A percentile compares a stretch with the other conserved stretches of the same genome.
Evolutionary conservation across 1,140 invertebrate species (phyloP).

Genomic region (Pogonomyrmex californicus): DNA sequence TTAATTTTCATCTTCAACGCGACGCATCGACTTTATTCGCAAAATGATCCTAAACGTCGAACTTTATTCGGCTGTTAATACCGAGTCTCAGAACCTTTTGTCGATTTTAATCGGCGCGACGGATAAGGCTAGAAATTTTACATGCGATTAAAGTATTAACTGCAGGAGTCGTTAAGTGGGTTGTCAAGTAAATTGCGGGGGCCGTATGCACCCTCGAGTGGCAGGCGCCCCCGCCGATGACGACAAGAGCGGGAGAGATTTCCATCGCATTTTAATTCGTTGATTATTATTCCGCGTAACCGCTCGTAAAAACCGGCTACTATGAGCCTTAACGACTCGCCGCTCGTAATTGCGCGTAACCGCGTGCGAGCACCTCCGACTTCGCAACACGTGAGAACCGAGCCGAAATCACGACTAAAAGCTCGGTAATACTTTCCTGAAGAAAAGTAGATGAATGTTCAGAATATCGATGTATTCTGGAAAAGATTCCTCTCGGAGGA

Average conservation of each 20-base stretch:
- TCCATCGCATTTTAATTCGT: constrained; percentile 66
- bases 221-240: not conserved
- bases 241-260: constrained; percentile 19
- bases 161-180: constrained; percentile 42
- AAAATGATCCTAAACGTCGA: not conserved
- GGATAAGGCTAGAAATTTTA: not conserved
- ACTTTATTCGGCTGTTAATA: not conserved
- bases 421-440: not conserved
- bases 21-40: not conserved
- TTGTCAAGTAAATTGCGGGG: constrained; percentile 21
- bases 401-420: constrained; percentile 16
- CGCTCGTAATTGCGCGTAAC: constrained; percentile 75
- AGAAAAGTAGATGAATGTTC: not conserved
- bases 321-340: constrained; percentile 76
- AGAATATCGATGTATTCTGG: not conserved
- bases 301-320: constrained; percentile 72
- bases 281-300: constrained; percentile 72
- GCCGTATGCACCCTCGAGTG: constrained; percentile 20
- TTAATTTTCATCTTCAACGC: not conserved
- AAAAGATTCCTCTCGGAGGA: not conserved
- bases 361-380: constrained; percentile 16
- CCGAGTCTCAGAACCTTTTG: not conserved
- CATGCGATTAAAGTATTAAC: constrained; percentile 44
- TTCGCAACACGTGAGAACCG: constrained; percentile 59
- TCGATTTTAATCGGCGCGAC: constrained; percentile 5